phyloP scores from a whole-genome alignment of 2,113 vertebrate genomes.

The Bujurquina vittata region DNA sequence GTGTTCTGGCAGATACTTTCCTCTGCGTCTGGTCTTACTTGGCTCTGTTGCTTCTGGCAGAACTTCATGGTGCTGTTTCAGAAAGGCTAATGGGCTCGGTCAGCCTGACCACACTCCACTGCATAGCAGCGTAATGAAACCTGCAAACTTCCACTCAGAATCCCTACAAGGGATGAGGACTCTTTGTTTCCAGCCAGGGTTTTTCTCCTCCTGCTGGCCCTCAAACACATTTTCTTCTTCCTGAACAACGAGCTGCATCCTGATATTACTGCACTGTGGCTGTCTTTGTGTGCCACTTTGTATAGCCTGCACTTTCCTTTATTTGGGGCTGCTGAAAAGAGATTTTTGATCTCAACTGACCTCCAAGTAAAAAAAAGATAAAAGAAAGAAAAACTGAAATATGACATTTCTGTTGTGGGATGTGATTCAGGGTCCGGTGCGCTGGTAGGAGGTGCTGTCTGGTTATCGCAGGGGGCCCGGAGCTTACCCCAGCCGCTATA shows the following conservation, averaged over 20 bases:
- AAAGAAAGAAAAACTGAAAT: background rate
- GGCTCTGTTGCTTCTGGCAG: conserved; percentile 3
- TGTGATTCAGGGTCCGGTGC: background rate
- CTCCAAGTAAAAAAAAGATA: background rate
- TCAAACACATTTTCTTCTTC: background rate
- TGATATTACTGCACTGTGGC: background rate
- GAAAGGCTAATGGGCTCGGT: conserved; percentile 7
- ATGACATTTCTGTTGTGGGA: background rate
- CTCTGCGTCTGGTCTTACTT: background rate
- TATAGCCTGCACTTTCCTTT: background rate
- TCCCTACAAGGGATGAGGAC: background rate
- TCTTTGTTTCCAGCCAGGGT: background rate
- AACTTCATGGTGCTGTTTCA: background rate
- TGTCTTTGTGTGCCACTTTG: background rate
- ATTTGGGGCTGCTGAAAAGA: background rate
- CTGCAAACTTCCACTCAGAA: background rate
- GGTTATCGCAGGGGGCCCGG: background rate
- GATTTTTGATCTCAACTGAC: background rate
- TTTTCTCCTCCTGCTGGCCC: background rate
- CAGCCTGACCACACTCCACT: background rate
- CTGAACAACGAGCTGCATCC: background rate
- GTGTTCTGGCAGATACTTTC: background rate
- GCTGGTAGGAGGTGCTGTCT: accelerated
- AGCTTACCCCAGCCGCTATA: too few relatives aligned
- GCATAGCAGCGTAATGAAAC: background rate